These are phyloP conservation scores for Falcunculus frontatus DNA, from an alignment of 2,113 vertebrate species.

Conservation along the genomic window DNA sequence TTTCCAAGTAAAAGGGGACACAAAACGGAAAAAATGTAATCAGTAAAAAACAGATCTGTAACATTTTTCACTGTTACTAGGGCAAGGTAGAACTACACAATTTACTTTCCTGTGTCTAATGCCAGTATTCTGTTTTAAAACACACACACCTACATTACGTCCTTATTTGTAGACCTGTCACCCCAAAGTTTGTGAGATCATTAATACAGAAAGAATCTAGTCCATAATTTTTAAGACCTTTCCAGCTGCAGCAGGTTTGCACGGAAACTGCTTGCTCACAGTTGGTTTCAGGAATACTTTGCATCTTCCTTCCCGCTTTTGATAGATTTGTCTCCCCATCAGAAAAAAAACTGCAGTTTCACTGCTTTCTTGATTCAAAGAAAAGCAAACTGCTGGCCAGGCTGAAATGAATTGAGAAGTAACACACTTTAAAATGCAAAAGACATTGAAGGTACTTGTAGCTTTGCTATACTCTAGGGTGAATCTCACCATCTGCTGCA, in stretches of 20 bases:
- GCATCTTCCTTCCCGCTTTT: neutral
- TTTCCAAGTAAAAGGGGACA: neutral
- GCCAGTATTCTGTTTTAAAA: neutral
- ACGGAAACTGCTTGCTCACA: neutral
- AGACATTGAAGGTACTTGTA: neutral
- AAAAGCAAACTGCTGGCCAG: neutral
- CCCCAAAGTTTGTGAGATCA: neutral
- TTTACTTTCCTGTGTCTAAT: neutral
- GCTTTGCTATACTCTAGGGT: neutral
- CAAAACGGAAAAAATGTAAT: neutral
- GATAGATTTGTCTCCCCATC: neutral
- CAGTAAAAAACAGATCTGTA: neutral
- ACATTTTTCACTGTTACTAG: neutral
- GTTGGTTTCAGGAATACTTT: neutral
- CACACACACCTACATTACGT: neutral
- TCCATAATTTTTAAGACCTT: neutral
- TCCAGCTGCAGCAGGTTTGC: neutral
- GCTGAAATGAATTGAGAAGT: neutral
- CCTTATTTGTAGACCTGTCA: neutral
- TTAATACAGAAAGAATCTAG: neutral
- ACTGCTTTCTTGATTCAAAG: neutral
- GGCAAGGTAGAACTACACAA: neutral
- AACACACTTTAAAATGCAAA: neutral
- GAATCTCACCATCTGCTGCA: conserved; percentile 28
- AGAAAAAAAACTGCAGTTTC: neutral